phyloP scores from a whole-genome alignment of 2,888 invertebrate species.

The Drosophila fungiperda region DNA sequence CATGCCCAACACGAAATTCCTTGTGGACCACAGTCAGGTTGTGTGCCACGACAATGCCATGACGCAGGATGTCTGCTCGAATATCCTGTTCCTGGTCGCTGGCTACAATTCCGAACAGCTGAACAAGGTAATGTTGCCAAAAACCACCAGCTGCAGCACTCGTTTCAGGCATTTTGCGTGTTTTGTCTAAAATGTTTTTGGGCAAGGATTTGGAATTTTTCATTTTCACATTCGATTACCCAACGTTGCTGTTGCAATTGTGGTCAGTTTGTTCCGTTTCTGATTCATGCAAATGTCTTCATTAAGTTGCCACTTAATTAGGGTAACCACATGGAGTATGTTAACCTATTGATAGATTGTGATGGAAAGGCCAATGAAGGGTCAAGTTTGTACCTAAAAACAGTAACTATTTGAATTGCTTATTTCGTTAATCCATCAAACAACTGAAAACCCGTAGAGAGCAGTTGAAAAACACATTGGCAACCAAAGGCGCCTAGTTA shows the following conservation, averaged over 20 bases:
- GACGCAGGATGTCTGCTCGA: constrained; percentile 87
- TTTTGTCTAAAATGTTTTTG: constrained; percentile 37
- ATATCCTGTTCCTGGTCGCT: constrained; percentile 87
- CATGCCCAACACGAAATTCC: constrained; percentile 84
- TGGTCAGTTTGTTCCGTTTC: not conserved
- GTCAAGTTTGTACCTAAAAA: not conserved
- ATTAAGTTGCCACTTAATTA: constrained; percentile 67
- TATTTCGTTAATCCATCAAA: not conserved
- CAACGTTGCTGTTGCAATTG: not conserved
- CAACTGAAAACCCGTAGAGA: not conserved
- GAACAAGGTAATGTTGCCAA: constrained; percentile 85
- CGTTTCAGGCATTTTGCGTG: constrained; percentile 16
- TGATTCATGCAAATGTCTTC: constrained; percentile 39
- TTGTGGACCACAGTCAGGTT: constrained; percentile 83
- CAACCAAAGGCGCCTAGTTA: accelerated
- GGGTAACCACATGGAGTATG: constrained; percentile 19
- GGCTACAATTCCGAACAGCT: constrained; percentile 87
- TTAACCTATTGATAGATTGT: constrained; percentile 3
- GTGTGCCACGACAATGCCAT: constrained; percentile 86
- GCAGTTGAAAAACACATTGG: not conserved
- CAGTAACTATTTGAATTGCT: not conserved
- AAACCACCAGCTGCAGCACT: not conserved
- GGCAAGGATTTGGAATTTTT: constrained; percentile 43
- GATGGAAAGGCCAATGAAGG: not conserved
- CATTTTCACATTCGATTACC: constrained; percentile 23